phyloP scores from a whole-genome alignment of 2,797 vertebrate species.

The Meda fulgida region DNA sequence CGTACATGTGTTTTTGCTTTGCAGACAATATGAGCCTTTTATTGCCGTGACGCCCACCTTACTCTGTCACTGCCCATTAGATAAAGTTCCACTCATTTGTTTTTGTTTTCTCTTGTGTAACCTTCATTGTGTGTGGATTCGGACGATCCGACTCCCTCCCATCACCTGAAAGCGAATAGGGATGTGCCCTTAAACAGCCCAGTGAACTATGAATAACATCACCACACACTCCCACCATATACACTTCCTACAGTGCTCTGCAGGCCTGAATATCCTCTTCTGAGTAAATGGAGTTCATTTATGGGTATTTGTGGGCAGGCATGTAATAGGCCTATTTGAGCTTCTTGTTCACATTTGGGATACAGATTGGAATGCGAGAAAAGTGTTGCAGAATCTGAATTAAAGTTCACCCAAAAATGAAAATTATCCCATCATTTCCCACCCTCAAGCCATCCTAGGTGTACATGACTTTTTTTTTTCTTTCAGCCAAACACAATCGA shows the following conservation, averaged over 20 bases:
- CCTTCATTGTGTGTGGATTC: constrained; percentile 30
- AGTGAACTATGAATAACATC: constrained; percentile 61
- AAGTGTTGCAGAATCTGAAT: background rate
- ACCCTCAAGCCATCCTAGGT: too few species aligned
- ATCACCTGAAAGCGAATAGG: constrained; percentile 54
- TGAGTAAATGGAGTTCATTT: constrained; percentile 36
- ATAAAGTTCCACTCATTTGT: constrained; percentile 27
- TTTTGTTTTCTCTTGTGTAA: constrained; percentile 19
- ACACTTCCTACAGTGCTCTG: constrained; percentile 37
- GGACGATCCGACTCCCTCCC: constrained; percentile 46
- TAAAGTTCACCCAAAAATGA: background rate
- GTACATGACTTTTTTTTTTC: too few species aligned
- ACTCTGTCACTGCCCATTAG: constrained; percentile 25
- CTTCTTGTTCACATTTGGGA: constrained; percentile 5
- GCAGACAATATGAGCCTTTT: background rate
- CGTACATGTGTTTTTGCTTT: constrained; percentile 23
- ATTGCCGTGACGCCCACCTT: constrained; percentile 24
- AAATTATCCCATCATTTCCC: too few species aligned
- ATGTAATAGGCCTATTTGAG: constrained; percentile 37
- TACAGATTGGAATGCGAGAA: constrained; percentile 25
- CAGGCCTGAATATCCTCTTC: constrained; percentile 39
- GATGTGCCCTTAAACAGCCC: constrained; percentile 59
- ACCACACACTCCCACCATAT: constrained; percentile 35
- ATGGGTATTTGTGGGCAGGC: constrained; percentile 37
- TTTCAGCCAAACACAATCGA: too few species aligned